These are phyloP conservation scores for Holcopasites calliopsidis DNA, from an alignment of 1,140 invertebrate species.

Conservation along the genomic window DNA sequence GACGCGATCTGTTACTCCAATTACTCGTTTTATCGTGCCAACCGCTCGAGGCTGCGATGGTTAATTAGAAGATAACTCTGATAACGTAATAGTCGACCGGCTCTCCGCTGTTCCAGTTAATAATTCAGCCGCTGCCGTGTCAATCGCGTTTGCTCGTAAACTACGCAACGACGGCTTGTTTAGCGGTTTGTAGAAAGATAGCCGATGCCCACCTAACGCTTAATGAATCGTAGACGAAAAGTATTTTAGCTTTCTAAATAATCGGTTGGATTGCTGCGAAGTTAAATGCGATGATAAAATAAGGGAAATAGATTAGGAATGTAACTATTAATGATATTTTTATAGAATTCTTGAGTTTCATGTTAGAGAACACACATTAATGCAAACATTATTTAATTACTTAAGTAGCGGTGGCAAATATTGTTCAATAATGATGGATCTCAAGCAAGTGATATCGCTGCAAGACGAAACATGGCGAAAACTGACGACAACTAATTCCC, in stretches of 20 bases:
- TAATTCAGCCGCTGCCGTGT: slow-evolving; percentile 39
- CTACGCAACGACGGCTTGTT: slow-evolving; percentile 20
- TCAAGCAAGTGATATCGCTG: too few species aligned
- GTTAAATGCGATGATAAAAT: not conserved
- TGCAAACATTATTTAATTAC: too few species aligned
- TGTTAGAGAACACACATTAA: too few species aligned
- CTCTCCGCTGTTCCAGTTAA: slow-evolving; percentile 27
- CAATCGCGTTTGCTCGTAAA: slow-evolving; percentile 27
- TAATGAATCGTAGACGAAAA: not conserved
- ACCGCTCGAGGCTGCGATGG: slow-evolving; percentile 3
- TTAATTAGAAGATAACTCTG: slow-evolving; percentile 55
- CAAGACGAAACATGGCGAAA: too few species aligned
- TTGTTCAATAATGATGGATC: too few species aligned
- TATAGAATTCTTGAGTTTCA: too few species aligned
- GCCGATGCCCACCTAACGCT: not conserved
- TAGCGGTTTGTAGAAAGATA: not conserved
- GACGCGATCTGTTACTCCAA: slow-evolving; percentile 32
- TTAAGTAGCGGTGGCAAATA: too few species aligned
- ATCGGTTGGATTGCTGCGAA: too few species aligned
- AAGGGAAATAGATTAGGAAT: too few species aligned
- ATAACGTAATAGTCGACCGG: slow-evolving; percentile 40
- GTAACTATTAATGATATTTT: too few species aligned
- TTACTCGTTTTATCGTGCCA: slow-evolving; percentile 40
- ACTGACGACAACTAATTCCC: not conserved
- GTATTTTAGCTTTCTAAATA: not conserved